Base-by-base conservation (phyloP, 2,113 vertebrate genomes). In the Thryonomys swinderianus region DNA sequence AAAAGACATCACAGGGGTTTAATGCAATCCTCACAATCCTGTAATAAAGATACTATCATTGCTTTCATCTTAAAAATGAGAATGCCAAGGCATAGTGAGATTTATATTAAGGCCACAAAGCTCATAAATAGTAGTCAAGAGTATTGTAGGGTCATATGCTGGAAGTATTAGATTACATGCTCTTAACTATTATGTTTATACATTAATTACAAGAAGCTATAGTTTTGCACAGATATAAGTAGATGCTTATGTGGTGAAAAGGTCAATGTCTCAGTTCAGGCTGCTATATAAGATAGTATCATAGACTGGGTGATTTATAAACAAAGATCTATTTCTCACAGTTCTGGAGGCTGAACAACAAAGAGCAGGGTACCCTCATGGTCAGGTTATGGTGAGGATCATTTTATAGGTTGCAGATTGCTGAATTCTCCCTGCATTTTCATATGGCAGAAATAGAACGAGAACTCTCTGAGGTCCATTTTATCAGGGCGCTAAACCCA, bases 1-100 rank as follows among this genome's bases (percentile, higher is more conserved):
- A 87, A 91, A 93, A 92, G 48, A 80, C 57, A 23, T 81, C n/a
- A 69, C 14, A 67, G 18, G 67, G 7, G 67, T n/a, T 53, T 91
- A 23, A 55, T 55, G 76, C 81, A 81, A 74, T 85, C 34, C 40
- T 90, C 42, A 74, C 6, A n/a, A n/a, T n/a, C n/a, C n/a, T n/a
- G n/a, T n/a, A 66, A 79, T n/a, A 30, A 67, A 94, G 18, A 37
- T 59, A n/a, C 14, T 79, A 42, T 90, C 64, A 73, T 81, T 40
- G 11, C 67, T 40, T 20, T 71, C 67, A 71, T 40, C 37, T 69
- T 71, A 40, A 40, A 40, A 71, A 71, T 40, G 37, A 71, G 67
- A 40, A 71, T 71, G 37, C n/a, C 23, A 71, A 66, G 67, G 4
- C n/a, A 40, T 11, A 23, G 20, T 71, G 67, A 71, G n/a, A 71